Evolutionary conservation across 2,888 invertebrate species (phyloP).

Genomic region (Meganola albula): DNA sequence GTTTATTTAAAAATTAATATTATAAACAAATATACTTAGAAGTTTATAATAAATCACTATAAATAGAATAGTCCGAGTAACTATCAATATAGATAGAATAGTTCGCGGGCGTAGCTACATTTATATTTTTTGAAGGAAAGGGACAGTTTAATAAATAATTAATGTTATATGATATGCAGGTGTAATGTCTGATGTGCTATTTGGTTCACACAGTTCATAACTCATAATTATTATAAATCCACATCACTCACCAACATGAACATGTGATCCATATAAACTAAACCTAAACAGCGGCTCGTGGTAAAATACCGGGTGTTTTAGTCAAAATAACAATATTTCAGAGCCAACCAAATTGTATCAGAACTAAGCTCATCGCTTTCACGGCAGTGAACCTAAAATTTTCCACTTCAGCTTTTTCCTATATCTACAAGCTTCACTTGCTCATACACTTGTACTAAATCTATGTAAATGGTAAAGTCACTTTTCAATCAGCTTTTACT

Average conservation of each 20-base stretch:
- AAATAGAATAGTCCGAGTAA: no score
- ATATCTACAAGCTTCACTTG: conserved; percentile 50
- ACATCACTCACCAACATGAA: conserved; percentile 39
- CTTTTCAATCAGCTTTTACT: conserved; percentile 30
- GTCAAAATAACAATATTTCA: conserved; percentile 15
- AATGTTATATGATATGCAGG: no score
- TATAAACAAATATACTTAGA: no score
- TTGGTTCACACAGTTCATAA: conserved; percentile 30
- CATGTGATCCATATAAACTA: conserved; percentile 35
- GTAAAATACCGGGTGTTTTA: conserved; percentile 25
- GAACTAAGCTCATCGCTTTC: conserved; percentile 42
- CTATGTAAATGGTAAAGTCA: conserved; percentile 17
- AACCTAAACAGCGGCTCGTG: conserved; percentile 15
- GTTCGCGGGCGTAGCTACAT: no score
- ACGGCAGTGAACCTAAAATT: conserved; percentile 51
- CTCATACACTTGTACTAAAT: conserved; percentile 36
- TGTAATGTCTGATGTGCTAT: no score
- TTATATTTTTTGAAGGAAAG: no score
- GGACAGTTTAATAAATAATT: no score
- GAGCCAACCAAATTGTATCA: conserved; percentile 13
- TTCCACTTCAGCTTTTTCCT: conserved; percentile 51
- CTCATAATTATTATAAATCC: conserved; percentile 30
- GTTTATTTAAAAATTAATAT: conserved; percentile 22
- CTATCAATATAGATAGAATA: no score
- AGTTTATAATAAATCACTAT: no score